These are phyloP conservation scores for Protophormia terraenovae DNA, from an alignment of 2,888 invertebrate genomes.

Conservation along the genomic window DNA sequence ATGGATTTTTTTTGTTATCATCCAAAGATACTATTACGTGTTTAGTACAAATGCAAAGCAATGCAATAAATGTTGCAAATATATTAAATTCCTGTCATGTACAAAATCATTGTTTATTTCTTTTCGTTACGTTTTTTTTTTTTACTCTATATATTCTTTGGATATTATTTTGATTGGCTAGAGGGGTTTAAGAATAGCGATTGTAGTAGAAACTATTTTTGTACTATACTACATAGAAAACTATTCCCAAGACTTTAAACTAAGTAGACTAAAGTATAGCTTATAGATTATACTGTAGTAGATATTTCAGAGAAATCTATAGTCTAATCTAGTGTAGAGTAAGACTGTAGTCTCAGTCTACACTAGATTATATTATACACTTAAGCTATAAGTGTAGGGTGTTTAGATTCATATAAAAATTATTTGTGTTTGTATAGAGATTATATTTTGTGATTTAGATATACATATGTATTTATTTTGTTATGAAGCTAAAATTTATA, in stretches of 20 bases:
- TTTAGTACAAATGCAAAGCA: constrained; percentile 62
- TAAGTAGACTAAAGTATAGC: too few relatives aligned
- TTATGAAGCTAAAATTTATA: too few relatives aligned
- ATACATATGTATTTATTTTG: too few relatives aligned
- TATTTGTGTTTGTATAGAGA: too few relatives aligned
- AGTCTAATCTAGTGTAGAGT: too few relatives aligned
- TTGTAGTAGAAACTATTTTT: too few relatives aligned
- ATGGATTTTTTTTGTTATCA: constrained; percentile 24
- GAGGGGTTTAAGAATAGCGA: not conserved
- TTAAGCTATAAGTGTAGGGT: not conserved
- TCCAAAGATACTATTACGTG: constrained; percentile 55
- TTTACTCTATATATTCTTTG: not conserved
- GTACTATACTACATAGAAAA: too few relatives aligned
- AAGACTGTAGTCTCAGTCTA: not conserved
- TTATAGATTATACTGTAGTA: too few relatives aligned
- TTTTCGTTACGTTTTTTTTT: constrained; percentile 12
- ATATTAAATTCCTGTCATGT: constrained; percentile 76
- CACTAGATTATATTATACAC: too few relatives aligned
- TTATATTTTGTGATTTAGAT: too few relatives aligned
- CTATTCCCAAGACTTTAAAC: too few relatives aligned
- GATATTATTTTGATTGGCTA: not conserved
- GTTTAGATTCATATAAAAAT: not conserved
- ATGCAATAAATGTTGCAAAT: constrained; percentile 70
- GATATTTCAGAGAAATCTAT: too few relatives aligned
- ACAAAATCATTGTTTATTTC: constrained; percentile 69